Evolutionary conservation across 2,797 vertebrate species (phyloP), one percentile per base, ranked within the genome.

Genomic region (Mallotus villosus): DNA sequence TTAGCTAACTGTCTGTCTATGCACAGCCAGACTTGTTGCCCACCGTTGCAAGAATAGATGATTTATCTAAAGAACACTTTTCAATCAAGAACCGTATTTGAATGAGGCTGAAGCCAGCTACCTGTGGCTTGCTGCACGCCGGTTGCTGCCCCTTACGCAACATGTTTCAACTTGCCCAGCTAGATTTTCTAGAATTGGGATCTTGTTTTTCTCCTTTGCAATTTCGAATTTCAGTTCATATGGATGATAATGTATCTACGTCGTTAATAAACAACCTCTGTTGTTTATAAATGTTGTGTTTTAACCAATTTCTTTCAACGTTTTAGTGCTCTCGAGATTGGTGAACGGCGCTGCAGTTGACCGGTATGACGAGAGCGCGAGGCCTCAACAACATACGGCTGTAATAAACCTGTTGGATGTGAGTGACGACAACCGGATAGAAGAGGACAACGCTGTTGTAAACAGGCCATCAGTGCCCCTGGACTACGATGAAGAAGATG

Each of bases 1-100:
- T 93, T 92, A 91, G 86, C 88, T 91, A 86, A 91, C 87, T 77
- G 90, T 92, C 90, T 92, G 87, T 84, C 80, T 85, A 90, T 91
- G 91, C 78, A 7, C 59, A 61, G 22, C 21, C 12, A 24, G 59
- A 22, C 19, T 55, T 61, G 21, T 61, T 46, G 9, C 41, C 41
- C 41, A 46, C 41, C 9, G 41, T 46, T 61, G 59, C 59, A 25
- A 8, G 51, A 55, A 55, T 55, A 55, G 51, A 55, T 51, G 2
- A 51, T 55, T 51, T 19, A 49, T 46, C 65, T 12, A 24, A 14
- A 24, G 21, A 11, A 60, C 58, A 24, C n/a, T 22, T 21, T 58
- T 58, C 17, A 21, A 58, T 22, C 55, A 21, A 14, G n/a, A 58
- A 11, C 41, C 9, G 41, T 46, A 46, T 12, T 11, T 46, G 41